phyloP scores from a whole-genome alignment of 2,888 invertebrate species.

The Noctuana brunneofusca region DNA sequence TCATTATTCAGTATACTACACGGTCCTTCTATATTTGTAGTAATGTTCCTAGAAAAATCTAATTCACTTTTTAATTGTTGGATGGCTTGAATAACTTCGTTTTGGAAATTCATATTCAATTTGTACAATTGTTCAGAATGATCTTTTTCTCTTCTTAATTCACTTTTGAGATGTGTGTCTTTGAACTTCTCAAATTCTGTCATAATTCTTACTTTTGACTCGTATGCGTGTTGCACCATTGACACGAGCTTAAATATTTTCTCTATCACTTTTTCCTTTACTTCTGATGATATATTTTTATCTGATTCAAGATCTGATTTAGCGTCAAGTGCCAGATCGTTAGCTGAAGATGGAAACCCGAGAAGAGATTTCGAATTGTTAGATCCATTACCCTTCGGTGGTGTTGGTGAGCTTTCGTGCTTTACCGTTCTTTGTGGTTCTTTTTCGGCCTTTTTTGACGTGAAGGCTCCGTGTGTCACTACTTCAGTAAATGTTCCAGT shows the following conservation, averaged over 20 bases:
- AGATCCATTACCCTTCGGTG: constrained; percentile 50
- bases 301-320: constrained; percentile 77
- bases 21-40: constrained; percentile 52
- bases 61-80: constrained; percentile 72
- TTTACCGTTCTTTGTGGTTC: constrained; percentile 49
- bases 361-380: constrained; percentile 64
- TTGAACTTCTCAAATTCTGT: constrained; percentile 74
- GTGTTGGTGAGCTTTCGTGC: constrained; percentile 46
- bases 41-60: constrained; percentile 64
- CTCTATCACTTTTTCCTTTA: constrained; percentile 73
- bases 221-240: constrained; percentile 76
- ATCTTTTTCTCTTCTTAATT: constrained; percentile 69
- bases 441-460: constrained; percentile 57
- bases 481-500: constrained; percentile 76
- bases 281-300: constrained; percentile 66
- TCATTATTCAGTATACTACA: constrained; percentile 45
- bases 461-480: constrained; percentile 74
- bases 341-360: constrained; percentile 76
- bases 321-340: constrained; percentile 73
- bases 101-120: constrained; percentile 75
- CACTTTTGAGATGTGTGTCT: constrained; percentile 70
- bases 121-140: constrained; percentile 76
- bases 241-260: constrained; percentile 72
- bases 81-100: constrained; percentile 72
- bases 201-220: constrained; percentile 75